Evolutionary conservation across 2,113 vertebrate species (phyloP).

Genomic region (Athene cunicularia): DNA sequence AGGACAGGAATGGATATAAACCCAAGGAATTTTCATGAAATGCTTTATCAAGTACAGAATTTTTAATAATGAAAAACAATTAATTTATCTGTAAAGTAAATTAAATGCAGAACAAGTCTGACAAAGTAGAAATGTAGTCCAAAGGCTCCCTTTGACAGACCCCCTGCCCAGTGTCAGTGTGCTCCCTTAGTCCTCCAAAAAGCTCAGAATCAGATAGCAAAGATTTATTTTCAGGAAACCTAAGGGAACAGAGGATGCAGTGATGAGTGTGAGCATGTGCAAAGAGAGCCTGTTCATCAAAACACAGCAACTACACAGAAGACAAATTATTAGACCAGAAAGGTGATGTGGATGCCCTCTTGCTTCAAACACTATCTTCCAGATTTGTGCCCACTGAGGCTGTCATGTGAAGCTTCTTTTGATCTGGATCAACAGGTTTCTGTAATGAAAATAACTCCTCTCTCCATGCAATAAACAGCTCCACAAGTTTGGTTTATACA

Average conservation of each 20-base stretch:
- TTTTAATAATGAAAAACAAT: background rate
- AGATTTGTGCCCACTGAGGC: background rate
- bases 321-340: background rate
- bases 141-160: background rate
- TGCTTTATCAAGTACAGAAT: background rate
- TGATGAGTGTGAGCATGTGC: background rate
- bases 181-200: background rate
- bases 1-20: background rate
- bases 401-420: background rate
- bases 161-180: background rate
- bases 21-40: rapidly evolving
- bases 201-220: background rate
- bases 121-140: background rate
- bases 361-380: background rate
- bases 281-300: background rate
- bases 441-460: background rate
- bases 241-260: background rate
- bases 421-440: background rate
- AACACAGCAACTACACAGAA: background rate
- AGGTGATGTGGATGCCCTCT: background rate
- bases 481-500: background rate
- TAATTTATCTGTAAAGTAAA: background rate
- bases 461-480: background rate
- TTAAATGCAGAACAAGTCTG: background rate
- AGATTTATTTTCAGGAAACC: background rate